These are phyloP conservation scores for Drosophila willistoni DNA, from an alignment of 1,140 invertebrate genomes.

Conservation along the genomic window DNA sequence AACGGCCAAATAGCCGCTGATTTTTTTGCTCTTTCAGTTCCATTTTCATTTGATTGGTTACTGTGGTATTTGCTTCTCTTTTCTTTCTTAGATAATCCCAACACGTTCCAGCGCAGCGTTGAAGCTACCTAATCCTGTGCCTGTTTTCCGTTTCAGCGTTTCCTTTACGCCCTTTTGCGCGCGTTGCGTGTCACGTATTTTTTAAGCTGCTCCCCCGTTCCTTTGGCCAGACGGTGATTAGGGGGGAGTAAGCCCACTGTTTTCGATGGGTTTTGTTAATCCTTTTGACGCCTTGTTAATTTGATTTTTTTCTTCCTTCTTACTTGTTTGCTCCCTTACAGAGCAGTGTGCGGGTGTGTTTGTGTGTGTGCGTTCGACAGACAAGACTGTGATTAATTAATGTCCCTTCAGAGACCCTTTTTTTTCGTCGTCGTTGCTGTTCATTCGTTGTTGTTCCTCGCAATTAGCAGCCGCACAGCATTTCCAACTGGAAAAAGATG, in stretches of 20 bases:
- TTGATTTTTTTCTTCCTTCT: slow-evolving; percentile 39
- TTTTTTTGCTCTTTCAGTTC: background rate
- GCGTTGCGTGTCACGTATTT: slow-evolving; percentile 40
- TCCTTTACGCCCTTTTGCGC: background rate
- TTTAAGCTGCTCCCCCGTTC: slow-evolving; percentile 1
- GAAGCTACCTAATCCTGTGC: slow-evolving; percentile 2
- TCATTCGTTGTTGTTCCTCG: slow-evolving; percentile 29
- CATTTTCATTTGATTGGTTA: background rate
- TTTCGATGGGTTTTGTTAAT: slow-evolving; percentile 31
- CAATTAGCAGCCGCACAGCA: slow-evolving; percentile 57
- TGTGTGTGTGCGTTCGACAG: slow-evolving; percentile 35
- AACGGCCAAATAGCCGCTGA: slow-evolving; percentile 4
- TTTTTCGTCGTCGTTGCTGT: slow-evolving; percentile 10
- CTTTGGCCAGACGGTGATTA: too few species aligned
- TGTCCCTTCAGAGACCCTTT: slow-evolving; percentile 47
- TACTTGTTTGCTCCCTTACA: slow-evolving; percentile 9
- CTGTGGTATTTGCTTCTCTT: slow-evolving; percentile 6
- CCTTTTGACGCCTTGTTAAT: slow-evolving; percentile 64
- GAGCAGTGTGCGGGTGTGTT: background rate
- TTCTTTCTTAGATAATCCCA: slow-evolving; percentile 19
- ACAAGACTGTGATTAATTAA: slow-evolving; percentile 72
- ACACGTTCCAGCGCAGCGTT: slow-evolving; percentile 17
- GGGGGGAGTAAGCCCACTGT: background rate
- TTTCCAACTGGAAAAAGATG: slow-evolving; percentile 61
- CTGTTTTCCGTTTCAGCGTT: background rate